These are phyloP conservation scores for Platerodrilus igneus DNA, from an alignment of 2,888 invertebrate species.

Conservation along the genomic window DNA sequence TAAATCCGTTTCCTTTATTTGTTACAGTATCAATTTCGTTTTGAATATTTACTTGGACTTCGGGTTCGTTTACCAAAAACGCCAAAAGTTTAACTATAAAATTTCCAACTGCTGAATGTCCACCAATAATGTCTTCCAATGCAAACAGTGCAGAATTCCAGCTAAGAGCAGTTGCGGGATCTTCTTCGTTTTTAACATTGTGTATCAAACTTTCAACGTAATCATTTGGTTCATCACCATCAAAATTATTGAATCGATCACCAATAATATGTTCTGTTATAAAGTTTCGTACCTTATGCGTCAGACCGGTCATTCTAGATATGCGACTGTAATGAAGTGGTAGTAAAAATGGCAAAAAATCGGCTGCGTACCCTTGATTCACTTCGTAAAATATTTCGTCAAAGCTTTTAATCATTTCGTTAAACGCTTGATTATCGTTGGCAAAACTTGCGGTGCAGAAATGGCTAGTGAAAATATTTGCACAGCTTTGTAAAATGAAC, in stretches of 20 bases:
- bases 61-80: conserved; percentile 51
- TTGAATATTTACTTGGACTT: conserved; percentile 54
- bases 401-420: conserved; percentile 52
- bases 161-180: conserved; percentile 46
- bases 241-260: conserved; percentile 44
- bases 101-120: conserved; percentile 62
- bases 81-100: conserved; percentile 57
- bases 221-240: conserved; percentile 46
- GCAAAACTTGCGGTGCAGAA: conserved; percentile 55
- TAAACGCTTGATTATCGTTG: conserved; percentile 47
- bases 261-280: conserved; percentile 51
- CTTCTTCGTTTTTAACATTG: conserved; percentile 48
- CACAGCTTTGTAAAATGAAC: conserved; percentile 51
- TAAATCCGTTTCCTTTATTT: conserved; percentile 29
- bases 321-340: conserved; percentile 53
- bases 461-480: conserved; percentile 59
- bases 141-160: conserved; percentile 54
- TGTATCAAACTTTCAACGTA: conserved; percentile 57
- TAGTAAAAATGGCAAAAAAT: conserved; percentile 60
- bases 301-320: conserved; percentile 50
- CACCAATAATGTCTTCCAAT: conserved; percentile 50
- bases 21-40: conserved; percentile 51
- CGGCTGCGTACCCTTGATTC: conserved; percentile 63
- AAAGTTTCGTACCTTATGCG: conserved; percentile 53
- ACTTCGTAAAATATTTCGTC: conserved; percentile 64